Percentiles rank a stretch among this genome's conserved stretches.
phyloP scores from a whole-genome alignment of 2,113 vertebrate species.

The Hippocampus barbouri region DNA sequence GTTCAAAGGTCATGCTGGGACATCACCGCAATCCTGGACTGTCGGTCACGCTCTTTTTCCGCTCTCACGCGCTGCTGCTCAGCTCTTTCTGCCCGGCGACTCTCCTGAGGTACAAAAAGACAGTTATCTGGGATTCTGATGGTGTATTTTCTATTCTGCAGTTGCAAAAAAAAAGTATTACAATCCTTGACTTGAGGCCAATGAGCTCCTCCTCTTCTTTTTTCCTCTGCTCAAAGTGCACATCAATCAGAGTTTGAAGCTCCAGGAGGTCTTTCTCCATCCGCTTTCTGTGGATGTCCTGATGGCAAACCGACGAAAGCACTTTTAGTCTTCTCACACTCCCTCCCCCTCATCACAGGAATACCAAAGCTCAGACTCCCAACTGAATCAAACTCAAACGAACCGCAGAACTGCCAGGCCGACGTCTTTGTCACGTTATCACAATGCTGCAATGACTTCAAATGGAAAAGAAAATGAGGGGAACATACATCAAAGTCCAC shows the following conservation, averaged over 20 bases:
- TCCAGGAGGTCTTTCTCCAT: conserved; percentile 97
- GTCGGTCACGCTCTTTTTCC: conserved; percentile 90
- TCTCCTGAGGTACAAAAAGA: conserved; percentile 76
- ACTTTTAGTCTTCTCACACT: not conserved
- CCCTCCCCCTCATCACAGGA: no score
- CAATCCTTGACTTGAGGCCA: conserved; percentile 91
- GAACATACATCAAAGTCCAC: conserved; percentile 76
- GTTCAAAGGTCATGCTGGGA: not conserved
- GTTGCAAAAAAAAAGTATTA: conserved; percentile 44
- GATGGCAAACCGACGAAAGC: not conserved
- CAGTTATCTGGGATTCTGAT: no score
- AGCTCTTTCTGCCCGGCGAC: conserved; percentile 84
- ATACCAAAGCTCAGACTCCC: no score
- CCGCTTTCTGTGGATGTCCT: conserved; percentile 97
- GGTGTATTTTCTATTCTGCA: not conserved
- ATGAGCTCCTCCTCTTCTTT: conserved; percentile 94
- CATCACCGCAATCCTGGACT: conserved; percentile 85
- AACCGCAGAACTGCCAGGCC: not conserved
- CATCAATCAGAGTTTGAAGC: conserved; percentile 94
- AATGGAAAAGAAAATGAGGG: not conserved
- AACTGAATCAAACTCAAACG: not conserved
- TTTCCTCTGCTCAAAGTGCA: conserved; percentile 91
- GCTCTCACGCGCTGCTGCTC: conserved; percentile 91
- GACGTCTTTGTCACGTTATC: no score
- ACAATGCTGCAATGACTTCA: not conserved